These are phyloP conservation scores for Peromyscus melanophrys DNA, from an alignment of 2,797 vertebrate species.

Conservation along the genomic window DNA sequence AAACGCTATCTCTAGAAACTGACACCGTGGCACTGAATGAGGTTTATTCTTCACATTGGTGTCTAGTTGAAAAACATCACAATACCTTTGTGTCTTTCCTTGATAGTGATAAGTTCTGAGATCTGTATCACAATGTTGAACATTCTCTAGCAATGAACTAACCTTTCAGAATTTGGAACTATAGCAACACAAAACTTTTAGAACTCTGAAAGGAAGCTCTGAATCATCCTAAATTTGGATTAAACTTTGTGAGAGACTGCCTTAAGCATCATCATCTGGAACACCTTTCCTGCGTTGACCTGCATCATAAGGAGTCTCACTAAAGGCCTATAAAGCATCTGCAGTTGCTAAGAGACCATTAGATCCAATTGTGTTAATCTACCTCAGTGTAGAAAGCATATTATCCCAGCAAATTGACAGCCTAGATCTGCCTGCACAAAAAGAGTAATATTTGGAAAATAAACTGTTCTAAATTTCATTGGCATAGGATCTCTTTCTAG, in stretches of 20 bases:
- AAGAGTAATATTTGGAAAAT: slow-evolving; percentile 64
- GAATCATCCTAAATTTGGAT: slow-evolving; percentile 64
- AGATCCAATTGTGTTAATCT: slow-evolving; percentile 63
- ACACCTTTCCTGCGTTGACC: slow-evolving; percentile 63
- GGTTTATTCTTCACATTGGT: slow-evolving; percentile 21
- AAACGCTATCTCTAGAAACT: background rate
- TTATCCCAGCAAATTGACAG: slow-evolving; percentile 32
- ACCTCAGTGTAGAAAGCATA: background rate
- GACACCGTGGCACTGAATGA: background rate
- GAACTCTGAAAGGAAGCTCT: slow-evolving; percentile 3
- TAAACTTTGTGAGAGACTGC: slow-evolving; percentile 55
- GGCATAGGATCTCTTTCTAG: background rate
- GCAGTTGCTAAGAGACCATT: slow-evolving; percentile 70
- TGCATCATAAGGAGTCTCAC: slow-evolving; percentile 18
- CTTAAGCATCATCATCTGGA: background rate
- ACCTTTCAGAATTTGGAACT: slow-evolving; percentile 15
- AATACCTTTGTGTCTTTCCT: slow-evolving; percentile 29
- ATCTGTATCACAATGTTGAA: background rate
- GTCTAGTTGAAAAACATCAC: slow-evolving; percentile 47
- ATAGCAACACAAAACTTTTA: slow-evolving; percentile 17
- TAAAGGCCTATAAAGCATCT: slow-evolving; percentile 40
- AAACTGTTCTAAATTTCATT: slow-evolving; percentile 58
- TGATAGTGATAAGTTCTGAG: slow-evolving; percentile 27
- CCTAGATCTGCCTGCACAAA: slow-evolving; percentile 43
- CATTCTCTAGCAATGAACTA: background rate